Percentiles rank a stretch among this genome's conserved stretches.
These are phyloP conservation scores for Etheostoma perlongum DNA, from an alignment of 2,797 vertebrate species.

Conservation along the genomic window DNA sequence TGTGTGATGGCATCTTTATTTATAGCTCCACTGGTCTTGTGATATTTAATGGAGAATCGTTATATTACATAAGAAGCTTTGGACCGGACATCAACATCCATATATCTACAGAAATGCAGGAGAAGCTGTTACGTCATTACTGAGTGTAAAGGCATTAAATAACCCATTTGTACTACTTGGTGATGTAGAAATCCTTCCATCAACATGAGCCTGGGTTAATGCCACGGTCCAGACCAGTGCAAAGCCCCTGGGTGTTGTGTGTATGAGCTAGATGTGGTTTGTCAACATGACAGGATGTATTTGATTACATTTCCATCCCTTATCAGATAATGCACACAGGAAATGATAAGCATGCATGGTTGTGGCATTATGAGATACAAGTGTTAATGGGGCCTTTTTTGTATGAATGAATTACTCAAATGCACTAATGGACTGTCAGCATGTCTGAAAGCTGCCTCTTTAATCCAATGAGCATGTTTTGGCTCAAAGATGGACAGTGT, in stretches of 20 bases:
- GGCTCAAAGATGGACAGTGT: conserved; percentile 52
- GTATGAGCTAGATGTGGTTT: conserved; percentile 50
- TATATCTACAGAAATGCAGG: conserved; percentile 46
- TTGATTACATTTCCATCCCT: conserved; percentile 35
- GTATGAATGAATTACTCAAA: conserved; percentile 59
- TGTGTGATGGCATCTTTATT: conserved; percentile 46
- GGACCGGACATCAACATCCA: conserved; percentile 27
- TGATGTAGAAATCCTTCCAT: conserved; percentile 55
- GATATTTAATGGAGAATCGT: conserved; percentile 54
- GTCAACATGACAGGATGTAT: conserved; percentile 30
- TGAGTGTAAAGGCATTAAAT: conserved; percentile 53
- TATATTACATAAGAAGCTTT: conserved; percentile 68
- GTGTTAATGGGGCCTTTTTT: conserved; percentile 75
- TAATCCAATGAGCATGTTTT: conserved; percentile 76
- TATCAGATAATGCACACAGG: conserved; percentile 52
- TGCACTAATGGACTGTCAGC: conserved; percentile 74
- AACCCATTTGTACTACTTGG: conserved; percentile 24
- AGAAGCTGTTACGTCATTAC: conserved; percentile 61
- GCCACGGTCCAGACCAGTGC: conserved; percentile 18
- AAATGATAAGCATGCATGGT: conserved; percentile 61
- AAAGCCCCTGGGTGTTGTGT: conserved; percentile 31
- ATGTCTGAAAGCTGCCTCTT: conserved; percentile 75
- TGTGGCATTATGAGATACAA: conserved; percentile 61
- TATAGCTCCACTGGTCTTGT: conserved; percentile 41
- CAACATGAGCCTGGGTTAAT: conserved; percentile 37